Conservation (phyloP, 2,113 vertebrate species). For the Hypomesus transpacificus region DNA sequence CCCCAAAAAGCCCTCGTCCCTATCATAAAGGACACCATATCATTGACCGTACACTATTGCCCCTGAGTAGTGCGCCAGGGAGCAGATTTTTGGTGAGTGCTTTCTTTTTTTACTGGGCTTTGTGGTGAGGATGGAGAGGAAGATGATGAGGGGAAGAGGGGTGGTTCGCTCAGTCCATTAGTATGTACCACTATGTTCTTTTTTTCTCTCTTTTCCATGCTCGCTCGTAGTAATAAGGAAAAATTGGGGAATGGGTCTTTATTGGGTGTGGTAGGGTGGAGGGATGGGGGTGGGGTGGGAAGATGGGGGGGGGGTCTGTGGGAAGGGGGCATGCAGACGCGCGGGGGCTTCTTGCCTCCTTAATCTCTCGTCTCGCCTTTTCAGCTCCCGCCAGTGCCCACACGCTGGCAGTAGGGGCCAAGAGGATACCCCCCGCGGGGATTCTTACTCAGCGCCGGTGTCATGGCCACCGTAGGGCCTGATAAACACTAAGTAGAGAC, state of each 20-base stretch:
- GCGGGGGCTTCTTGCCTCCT: conserved; percentile 64
- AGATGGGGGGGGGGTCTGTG: conserved; percentile 62
- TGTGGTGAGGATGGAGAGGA: conserved; percentile 8
- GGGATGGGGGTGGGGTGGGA: conserved; percentile 54
- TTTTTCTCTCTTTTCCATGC: conserved; percentile 29
- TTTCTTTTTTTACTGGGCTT: conserved; percentile 41
- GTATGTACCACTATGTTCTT: conserved; percentile 55
- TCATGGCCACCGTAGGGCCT: conserved; percentile 72
- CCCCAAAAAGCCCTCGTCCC: conserved; percentile 30
- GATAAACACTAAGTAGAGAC: conserved; percentile 79
- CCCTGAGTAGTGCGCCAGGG: conserved; percentile 41
- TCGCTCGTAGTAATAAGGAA: conserved; percentile 62
- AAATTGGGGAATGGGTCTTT: conserved; percentile 65
- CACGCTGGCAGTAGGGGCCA: conserved; percentile 73
- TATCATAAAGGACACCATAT: conserved; percentile 33
- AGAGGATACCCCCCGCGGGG: conserved; percentile 78
- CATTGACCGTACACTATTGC: conserved; percentile 58
- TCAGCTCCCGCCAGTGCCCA: conserved; percentile 70
- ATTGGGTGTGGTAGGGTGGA: conserved; percentile 28
- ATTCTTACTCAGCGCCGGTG: conserved; percentile 82
- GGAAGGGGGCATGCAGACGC: conserved; percentile 54
- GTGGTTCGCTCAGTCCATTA: conserved; percentile 68
- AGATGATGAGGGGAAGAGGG: conserved; percentile 33
- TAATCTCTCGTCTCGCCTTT: conserved; percentile 76
- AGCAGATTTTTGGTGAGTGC: conserved; percentile 55